Evolutionary conservation across 2,888 invertebrate genomes (phyloP).

Genomic region (Exocentrus adspersus): DNA sequence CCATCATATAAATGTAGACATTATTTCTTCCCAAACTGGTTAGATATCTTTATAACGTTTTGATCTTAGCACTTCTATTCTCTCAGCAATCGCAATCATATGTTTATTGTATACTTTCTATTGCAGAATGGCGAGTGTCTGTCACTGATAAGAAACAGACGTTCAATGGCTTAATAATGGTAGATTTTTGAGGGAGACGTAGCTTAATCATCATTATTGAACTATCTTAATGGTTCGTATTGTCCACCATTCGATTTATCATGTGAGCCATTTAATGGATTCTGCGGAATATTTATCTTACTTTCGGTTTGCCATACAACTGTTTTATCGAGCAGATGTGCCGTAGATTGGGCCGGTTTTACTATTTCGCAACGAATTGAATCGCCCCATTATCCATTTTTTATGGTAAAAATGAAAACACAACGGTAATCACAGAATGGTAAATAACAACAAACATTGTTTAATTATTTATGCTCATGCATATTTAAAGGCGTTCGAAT

Average conservation of each 20-base stretch:
- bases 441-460: too few species aligned
- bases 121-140: constrained; percentile 45
- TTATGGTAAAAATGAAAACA: too few species aligned
- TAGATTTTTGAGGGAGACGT: constrained; percentile 58
- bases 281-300: constrained; percentile 55
- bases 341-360: background rate
- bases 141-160: constrained; percentile 50
- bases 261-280: constrained; percentile 58
- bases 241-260: constrained; percentile 62
- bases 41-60: too few species aligned
- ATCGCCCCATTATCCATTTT: background rate
- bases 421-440: too few species aligned
- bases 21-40: too few species aligned
- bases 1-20: too few species aligned
- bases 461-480: too few species aligned
- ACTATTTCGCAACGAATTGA: background rate
- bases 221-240: constrained; percentile 62
- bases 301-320: constrained; percentile 49
- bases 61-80: too few species aligned
- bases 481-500: too few species aligned
- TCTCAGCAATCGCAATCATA: constrained; percentile 36
- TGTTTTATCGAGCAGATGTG: constrained; percentile 44
- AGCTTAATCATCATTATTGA: constrained; percentile 65
- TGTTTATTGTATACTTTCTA: constrained; percentile 43
- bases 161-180: constrained; percentile 57